phyloP scores from a whole-genome alignment of 2,888 invertebrate genomes.

The Vannuccia rotundouncinata region DNA sequence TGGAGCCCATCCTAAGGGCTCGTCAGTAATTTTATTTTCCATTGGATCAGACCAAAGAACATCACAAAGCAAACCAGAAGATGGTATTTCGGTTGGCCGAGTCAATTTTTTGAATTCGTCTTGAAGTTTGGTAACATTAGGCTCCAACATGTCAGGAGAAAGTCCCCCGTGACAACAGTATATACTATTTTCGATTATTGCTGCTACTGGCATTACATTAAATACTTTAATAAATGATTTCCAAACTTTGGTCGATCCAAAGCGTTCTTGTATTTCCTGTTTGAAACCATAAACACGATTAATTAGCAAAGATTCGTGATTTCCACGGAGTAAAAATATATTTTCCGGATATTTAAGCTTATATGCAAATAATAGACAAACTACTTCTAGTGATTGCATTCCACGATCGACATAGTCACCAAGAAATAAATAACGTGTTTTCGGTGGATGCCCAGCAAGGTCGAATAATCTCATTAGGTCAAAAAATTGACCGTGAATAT shows the following conservation, averaged over 20 bases:
- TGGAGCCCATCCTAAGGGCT: conserved; percentile 24
- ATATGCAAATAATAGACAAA: conserved; percentile 36
- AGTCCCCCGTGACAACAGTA: conserved; percentile 39
- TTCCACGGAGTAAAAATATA: conserved; percentile 38
- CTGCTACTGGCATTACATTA: conserved; percentile 32
- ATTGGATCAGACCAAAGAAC: conserved; percentile 37
- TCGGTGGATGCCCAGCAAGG: conserved; percentile 31
- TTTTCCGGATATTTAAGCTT: conserved; percentile 37
- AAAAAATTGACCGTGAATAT: conserved; percentile 39
- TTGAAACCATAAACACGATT: conserved; percentile 37
- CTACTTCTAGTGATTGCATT: conserved; percentile 26
- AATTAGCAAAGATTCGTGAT: conserved; percentile 34
- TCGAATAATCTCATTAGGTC: conserved; percentile 34
- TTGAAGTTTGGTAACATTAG: background rate
- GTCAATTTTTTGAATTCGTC: conserved; percentile 14
- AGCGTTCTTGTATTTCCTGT: conserved; percentile 35
- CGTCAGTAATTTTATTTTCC: conserved; percentile 2
- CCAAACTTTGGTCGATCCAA: conserved; percentile 25
- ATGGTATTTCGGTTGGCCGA: conserved; percentile 32
- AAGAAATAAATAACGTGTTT: conserved; percentile 32
- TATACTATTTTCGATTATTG: conserved; percentile 32
- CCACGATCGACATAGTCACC: conserved; percentile 37
- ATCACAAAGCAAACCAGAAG: conserved; percentile 35
- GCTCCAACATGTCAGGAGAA: conserved; percentile 31
- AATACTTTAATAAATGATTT: conserved; percentile 32